Percentiles rank a stretch among this genome's conserved stretches.
Evolutionary conservation across 1,140 invertebrate genomes (phyloP).

Genomic region (Cherax quadricarinatus): DNA sequence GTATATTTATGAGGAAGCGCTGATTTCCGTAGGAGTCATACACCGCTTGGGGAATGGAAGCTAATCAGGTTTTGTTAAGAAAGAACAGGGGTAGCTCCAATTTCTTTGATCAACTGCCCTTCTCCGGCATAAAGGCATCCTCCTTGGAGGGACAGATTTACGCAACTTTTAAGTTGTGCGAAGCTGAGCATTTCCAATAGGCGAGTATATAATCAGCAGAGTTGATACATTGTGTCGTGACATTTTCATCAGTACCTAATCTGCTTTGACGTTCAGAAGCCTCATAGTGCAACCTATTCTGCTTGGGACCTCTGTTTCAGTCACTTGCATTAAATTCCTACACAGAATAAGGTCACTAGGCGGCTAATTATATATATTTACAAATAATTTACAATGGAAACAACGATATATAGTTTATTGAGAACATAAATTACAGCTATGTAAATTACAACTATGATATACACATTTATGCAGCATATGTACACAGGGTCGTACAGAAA

Average conservation of each 20-base stretch:
- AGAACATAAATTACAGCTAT: slow-evolving; percentile 43
- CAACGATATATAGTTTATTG: slow-evolving; percentile 37
- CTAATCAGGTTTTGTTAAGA: no score
- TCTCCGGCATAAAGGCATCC: no score
- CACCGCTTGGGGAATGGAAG: no score
- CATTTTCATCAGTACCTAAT: not conserved
- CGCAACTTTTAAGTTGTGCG: no score
- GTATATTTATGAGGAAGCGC: no score
- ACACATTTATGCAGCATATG: slow-evolving; percentile 30
- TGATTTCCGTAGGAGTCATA: no score
- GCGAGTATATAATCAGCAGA: not conserved
- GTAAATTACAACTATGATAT: slow-evolving; percentile 36
- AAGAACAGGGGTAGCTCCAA: no score
- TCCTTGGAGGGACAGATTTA: no score
- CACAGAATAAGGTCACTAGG: slow-evolving; percentile 17
- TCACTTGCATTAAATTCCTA: not conserved
- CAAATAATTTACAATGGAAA: slow-evolving; percentile 39
- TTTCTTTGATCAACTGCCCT: no score
- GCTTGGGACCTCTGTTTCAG: not conserved
- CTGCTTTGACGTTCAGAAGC: not conserved
- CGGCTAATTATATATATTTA: slow-evolving; percentile 43
- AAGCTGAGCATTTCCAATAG: no score
- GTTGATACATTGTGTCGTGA: not conserved
- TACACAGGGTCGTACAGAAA: slow-evolving; percentile 23
- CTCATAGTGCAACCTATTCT: not conserved